Conservation (phyloP, 2,888 invertebrate species). For the Drosophila falleni region DNA sequence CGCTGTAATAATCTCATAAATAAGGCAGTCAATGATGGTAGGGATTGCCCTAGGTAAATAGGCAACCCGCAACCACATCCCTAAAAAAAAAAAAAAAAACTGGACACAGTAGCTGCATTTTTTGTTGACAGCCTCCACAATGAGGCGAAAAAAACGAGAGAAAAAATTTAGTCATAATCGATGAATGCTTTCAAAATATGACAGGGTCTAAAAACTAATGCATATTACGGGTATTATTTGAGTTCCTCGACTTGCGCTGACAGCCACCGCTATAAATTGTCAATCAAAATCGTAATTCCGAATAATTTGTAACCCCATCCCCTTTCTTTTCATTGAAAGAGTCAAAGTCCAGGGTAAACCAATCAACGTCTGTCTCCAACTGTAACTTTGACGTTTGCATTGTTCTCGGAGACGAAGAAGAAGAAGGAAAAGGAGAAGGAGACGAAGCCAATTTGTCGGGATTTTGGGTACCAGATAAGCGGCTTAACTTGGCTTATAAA, state of each 20-base stretch:
- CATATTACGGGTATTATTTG: conserved; percentile 42
- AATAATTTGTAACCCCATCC: conserved; percentile 41
- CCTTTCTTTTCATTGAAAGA: conserved; percentile 2
- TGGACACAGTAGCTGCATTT: conserved; percentile 48
- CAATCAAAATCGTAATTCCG: conserved; percentile 60
- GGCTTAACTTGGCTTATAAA: conserved; percentile 75
- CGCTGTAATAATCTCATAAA: conserved; percentile 53
- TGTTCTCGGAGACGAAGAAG: conserved; percentile 38
- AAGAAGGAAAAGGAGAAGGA: conserved; percentile 6
- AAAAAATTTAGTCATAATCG: conserved; percentile 67
- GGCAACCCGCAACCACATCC: conserved; percentile 50
- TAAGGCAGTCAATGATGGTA: conserved; percentile 61
- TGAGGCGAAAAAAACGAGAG: conserved; percentile 14
- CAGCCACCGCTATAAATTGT: conserved; percentile 59
- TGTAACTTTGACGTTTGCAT: conserved; percentile 71
- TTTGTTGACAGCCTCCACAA: conserved; percentile 52
- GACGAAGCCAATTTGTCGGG: conserved; percentile 72
- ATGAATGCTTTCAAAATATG: conserved; percentile 50
- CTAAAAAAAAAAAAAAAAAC: conserved; percentile 33
- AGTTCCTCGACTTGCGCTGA: conserved; percentile 34
- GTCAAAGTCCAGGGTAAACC: conserved; percentile 51
- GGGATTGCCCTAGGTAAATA: conserved; percentile 43
- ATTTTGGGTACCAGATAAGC: conserved; percentile 72
- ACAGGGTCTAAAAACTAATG: conserved; percentile 48
- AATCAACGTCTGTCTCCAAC: conserved; percentile 63